These are phyloP conservation scores for Amphiura filiformis DNA, from an alignment of 35 echinoderm and acorn worm species.

Conservation along the genomic window DNA sequence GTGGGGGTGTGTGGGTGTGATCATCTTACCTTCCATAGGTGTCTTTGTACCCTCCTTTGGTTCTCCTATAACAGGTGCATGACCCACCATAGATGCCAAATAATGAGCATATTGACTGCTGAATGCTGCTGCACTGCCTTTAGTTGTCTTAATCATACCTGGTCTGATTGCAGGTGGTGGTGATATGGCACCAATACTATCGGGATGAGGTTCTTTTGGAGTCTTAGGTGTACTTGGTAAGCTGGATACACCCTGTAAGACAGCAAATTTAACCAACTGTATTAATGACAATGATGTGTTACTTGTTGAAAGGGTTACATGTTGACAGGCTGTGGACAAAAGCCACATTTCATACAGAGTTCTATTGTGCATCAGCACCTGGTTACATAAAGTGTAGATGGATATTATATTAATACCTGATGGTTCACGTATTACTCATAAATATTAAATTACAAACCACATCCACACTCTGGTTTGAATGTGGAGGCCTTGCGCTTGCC, in stretches of 20 bases:
- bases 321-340: not conserved
- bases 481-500: too few relatives aligned
- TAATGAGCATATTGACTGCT: conserved; percentile 71
- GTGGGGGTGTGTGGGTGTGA: too few relatives aligned
- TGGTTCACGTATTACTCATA: too few relatives aligned
- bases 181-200: not conserved
- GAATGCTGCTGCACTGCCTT: conserved; percentile 24
- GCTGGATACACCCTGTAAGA: conserved; percentile 36
- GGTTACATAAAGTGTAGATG: too few relatives aligned
- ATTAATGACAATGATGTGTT: too few relatives aligned
- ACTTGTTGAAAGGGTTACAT: too few relatives aligned
- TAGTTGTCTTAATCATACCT: not conserved
- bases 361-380: too few relatives aligned
- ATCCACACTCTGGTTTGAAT: too few relatives aligned
- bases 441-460: too few relatives aligned
- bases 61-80: not conserved
- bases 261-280: too few relatives aligned
- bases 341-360: too few relatives aligned
- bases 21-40: not conserved
- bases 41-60: not conserved
- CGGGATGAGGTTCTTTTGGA: not conserved
- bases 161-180: not conserved
- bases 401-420: too few relatives aligned
- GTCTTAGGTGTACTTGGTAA: conserved; percentile 46
- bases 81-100: conserved; percentile 47